phyloP scores from a whole-genome alignment of 92 coral and sea anemone species.

The Phenganax subtilis region DNA sequence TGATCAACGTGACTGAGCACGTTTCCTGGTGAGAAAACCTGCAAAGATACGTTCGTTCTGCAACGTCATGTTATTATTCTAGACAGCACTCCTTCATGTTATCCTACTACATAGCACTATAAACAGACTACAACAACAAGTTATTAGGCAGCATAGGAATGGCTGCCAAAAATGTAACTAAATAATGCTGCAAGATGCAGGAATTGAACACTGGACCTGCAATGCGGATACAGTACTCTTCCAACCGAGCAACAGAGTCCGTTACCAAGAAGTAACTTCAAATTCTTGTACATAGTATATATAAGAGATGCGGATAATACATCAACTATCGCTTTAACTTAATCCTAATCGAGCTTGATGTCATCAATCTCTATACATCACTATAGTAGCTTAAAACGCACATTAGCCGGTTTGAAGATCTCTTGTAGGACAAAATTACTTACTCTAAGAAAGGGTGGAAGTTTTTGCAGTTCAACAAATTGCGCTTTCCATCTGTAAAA shows the following conservation, averaged over 20 bases:
- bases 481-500: constrained; percentile 81
- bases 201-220: too few species aligned
- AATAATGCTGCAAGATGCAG: too few species aligned
- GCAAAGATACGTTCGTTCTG: background rate
- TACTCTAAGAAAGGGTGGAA: constrained; percentile 87
- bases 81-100: too few species aligned
- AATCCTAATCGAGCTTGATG: background rate
- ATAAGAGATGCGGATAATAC: too few species aligned
- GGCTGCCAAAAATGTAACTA: too few species aligned
- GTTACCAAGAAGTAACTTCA: too few species aligned
- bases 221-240: too few species aligned
- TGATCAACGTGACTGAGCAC: constrained; percentile 96
- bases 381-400: background rate
- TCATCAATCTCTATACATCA: background rate
- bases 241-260: too few species aligned
- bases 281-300: too few species aligned
- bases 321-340: too few species aligned
- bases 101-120: background rate
- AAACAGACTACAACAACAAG: background rate
- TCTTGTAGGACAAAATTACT: constrained; percentile 19
- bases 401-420: background rate
- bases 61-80: too few species aligned
- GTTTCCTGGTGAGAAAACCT: constrained; percentile 90
- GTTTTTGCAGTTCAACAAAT: constrained; percentile 84
- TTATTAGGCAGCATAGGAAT: background rate